Evolutionary conservation across 2,113 vertebrate species (phyloP).

Genomic region (Orycteropus afer): DNA sequence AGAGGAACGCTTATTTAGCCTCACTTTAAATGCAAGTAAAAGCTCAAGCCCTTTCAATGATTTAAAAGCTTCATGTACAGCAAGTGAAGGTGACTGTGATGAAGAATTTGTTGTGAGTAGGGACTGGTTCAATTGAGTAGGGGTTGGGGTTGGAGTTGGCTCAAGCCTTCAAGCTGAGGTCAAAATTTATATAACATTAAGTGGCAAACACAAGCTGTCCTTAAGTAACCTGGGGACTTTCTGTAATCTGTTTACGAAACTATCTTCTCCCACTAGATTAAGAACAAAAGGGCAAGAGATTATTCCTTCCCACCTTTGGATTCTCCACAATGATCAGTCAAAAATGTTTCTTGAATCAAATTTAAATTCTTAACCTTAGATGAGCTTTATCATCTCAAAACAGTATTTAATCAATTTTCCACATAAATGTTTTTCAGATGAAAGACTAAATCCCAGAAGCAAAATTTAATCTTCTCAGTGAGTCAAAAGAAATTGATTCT

Average conservation of each 20-base stretch:
- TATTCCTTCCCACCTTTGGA: background rate
- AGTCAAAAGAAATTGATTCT: conserved; percentile 83
- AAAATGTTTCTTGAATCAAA: conserved; percentile 80
- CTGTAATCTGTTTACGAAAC: background rate
- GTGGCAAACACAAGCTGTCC: too few species aligned
- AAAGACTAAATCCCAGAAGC: conserved; percentile 83
- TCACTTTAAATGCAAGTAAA: background rate
- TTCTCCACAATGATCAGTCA: conserved; percentile 35
- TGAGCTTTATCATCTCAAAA: conserved; percentile 82
- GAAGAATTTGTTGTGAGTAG: background rate
- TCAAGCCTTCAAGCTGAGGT: too few species aligned
- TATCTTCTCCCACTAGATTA: conserved; percentile 17
- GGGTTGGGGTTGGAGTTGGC: too few species aligned
- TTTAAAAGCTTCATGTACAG: background rate
- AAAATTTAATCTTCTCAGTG: conserved; percentile 85
- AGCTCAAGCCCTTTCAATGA: background rate
- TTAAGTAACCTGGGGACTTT: background rate
- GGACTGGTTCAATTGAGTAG: background rate
- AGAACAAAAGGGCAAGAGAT: conserved; percentile 33
- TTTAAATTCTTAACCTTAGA: conserved; percentile 81
- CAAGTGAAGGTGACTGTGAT: background rate
- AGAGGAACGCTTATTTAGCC: too few species aligned
- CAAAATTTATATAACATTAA: too few species aligned
- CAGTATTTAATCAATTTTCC: conserved; percentile 83
- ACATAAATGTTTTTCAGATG: conserved; percentile 86